These are phyloP conservation scores for Leucozona laternaria DNA, from an alignment of 2,888 invertebrate species.

Conservation along the genomic window DNA sequence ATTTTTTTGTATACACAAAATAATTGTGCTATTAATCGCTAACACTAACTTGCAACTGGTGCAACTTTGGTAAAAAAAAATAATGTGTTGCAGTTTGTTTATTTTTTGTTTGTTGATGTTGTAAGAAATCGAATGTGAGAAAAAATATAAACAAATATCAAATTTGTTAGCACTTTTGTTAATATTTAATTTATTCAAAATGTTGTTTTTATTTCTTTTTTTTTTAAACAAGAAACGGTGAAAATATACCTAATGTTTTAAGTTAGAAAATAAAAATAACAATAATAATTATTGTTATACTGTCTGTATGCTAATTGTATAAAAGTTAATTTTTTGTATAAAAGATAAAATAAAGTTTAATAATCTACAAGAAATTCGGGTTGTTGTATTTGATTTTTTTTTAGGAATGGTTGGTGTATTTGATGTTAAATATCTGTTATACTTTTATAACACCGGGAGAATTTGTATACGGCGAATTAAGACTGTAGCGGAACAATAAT, in stretches of 20 bases:
- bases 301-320: slow-evolving; percentile 34
- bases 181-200: slow-evolving; percentile 28
- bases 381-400: neutral
- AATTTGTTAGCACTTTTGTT: neutral
- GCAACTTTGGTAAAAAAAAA: slow-evolving; percentile 26
- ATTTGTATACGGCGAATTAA: neutral
- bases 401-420: neutral
- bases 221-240: slow-evolving; percentile 50
- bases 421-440: neutral
- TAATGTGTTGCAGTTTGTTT: slow-evolving; percentile 48
- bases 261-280: slow-evolving; percentile 52
- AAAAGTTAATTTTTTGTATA: slow-evolving; percentile 56
- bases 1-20: slow-evolving; percentile 27
- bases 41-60: slow-evolving; percentile 64
- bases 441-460: neutral
- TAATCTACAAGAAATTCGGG: slow-evolving; percentile 31
- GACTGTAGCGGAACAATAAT: neutral
- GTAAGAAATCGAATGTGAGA: neutral
- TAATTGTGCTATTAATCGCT: slow-evolving; percentile 31
- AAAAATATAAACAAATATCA: neutral
- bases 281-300: slow-evolving; percentile 43
- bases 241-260: slow-evolving; percentile 32
- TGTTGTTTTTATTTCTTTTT: slow-evolving; percentile 14
- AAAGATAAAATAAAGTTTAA: slow-evolving; percentile 56
- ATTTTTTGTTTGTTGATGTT: no score